phyloP scores from a whole-genome alignment of 2,797 vertebrate genomes.

The Cercopithecus petaurista region DNA sequence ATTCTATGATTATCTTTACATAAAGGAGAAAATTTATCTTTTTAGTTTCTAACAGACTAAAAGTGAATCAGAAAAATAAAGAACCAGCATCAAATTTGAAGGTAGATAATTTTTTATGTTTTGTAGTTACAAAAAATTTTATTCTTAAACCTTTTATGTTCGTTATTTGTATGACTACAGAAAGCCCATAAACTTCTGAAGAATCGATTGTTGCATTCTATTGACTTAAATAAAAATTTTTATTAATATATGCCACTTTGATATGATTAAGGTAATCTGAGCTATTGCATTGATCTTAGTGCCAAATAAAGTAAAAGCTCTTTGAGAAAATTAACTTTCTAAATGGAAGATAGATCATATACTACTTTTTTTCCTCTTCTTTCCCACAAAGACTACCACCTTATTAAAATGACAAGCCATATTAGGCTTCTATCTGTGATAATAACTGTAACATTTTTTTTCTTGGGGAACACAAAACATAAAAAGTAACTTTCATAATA shows the following conservation, averaged over 20 bases:
- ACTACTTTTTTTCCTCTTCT: background rate
- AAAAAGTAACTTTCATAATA: background rate
- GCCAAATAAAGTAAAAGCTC: background rate
- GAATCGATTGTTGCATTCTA: background rate
- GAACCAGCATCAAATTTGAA: background rate
- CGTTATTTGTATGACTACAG: background rate
- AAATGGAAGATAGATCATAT: background rate
- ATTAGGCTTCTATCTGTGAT: background rate
- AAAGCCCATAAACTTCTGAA: background rate
- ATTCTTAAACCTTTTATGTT: background rate
- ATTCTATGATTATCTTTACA: conserved; percentile 2
- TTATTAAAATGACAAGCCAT: background rate
- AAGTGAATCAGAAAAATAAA: conserved; percentile 31
- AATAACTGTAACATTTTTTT: conserved; percentile 11
- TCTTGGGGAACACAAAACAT: background rate
- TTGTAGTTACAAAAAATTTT: background rate
- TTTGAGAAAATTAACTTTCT: background rate
- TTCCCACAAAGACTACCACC: background rate
- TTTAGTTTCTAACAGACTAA: background rate
- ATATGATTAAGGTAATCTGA: background rate
- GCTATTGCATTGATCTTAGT: background rate
- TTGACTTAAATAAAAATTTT: conserved; percentile 8
- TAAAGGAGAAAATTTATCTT: background rate
- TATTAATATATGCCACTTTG: background rate
- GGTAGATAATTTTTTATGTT: background rate